These are phyloP conservation scores for Philantomba maxwellii DNA, from an alignment of 2,113 vertebrate species.

Conservation along the genomic window DNA sequence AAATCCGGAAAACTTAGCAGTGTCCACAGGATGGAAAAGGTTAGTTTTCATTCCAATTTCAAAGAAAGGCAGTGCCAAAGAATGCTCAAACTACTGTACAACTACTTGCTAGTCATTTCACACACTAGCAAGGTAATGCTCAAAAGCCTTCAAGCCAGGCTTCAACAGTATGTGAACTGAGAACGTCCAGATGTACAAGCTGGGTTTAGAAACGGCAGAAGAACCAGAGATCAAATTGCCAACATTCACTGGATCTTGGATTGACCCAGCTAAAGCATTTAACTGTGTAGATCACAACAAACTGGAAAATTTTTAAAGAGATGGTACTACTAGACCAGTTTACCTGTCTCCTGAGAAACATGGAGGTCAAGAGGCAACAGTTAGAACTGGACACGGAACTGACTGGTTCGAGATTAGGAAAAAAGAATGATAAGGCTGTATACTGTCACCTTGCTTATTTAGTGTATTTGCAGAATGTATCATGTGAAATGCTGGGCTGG, in stretches of 20 bases:
- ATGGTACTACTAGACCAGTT: neutral
- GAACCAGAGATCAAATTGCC: neutral
- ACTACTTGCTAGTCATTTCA: neutral
- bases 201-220: neutral
- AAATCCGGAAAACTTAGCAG: neutral
- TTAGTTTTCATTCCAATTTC: neutral
- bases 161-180: neutral
- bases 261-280: neutral
- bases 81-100: neutral
- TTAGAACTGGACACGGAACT: neutral
- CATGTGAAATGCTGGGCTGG: fast-evolving
- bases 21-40: neutral
- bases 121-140: neutral
- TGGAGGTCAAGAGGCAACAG: neutral
- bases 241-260: neutral
- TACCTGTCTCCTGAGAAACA: neutral
- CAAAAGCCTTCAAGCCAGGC: neutral
- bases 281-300: neutral
- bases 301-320: neutral
- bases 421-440: neutral
- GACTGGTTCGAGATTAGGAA: neutral
- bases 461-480: fast-evolving
- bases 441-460: neutral
- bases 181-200: neutral
- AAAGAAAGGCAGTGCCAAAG: neutral